Evolutionary conservation across 2,113 vertebrate genomes (phyloP), one percentile per base, ranked within the genome.

Genomic region (Paramormyrops kingsleyae): DNA sequence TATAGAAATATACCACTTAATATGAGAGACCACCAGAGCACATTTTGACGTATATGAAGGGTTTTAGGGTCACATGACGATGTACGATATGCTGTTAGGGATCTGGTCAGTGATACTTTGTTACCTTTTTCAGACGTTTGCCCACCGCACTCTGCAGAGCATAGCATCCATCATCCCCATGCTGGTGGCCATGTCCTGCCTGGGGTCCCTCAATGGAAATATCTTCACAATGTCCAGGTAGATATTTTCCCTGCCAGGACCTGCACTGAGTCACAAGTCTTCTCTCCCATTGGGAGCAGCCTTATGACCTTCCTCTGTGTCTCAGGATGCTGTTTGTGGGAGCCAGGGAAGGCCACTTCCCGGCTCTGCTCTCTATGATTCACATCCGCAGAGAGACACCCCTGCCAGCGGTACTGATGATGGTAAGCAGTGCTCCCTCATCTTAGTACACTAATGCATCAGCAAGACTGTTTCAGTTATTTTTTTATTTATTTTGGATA

Each of bases 341-440:
- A 9, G 98, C 98, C 94, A 97, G 99, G 49, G 98, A 99, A 93
- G 97, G 98, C 92, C 98, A 99, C 94, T 98, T 98, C 96, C 99
- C 98, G 0, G 94, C 92, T 70, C 97, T 99, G 91, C 98, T 99
- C 90, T 99, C 98, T 93, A 99, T 99, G 99, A 99, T 99, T 94
- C 98, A 99, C 92, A 96, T 99, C 94, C 97, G 94, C 92, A 97
- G 97, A 96, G 96, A 96, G 53, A 99, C 99, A 89, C 99, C 99
- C 92, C 92, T 99, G 91, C 98, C 98, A 94, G 98, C 98, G 91
- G 96, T 99, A 92, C 95, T 99, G 92, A 94, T 99, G 89, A 94
- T 99, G 98, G 98, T 99, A 97, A 91, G 47, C 12, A 3, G 10
- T 56, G 15, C 31, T 52, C 44, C 49, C 0, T 35, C 59, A 24